Conservation (phyloP, 2,888 invertebrate genomes). For the Ethmia dodecea region DNA sequence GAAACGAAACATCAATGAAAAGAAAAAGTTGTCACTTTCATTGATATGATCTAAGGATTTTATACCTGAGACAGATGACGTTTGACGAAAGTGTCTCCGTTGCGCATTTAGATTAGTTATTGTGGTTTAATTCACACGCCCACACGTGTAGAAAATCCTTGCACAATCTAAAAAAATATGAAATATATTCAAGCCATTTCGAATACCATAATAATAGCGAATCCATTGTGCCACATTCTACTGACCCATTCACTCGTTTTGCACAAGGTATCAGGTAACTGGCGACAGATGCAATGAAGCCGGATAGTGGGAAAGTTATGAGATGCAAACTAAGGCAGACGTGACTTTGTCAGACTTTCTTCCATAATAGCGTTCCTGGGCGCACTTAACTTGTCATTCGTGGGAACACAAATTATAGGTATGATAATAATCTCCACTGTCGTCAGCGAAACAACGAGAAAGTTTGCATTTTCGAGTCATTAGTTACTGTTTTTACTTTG, state of each 20-base stretch:
- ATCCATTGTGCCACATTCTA: constrained; percentile 35
- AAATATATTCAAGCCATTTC: too few species aligned
- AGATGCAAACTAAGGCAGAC: constrained; percentile 70
- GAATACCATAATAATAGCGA: constrained; percentile 24
- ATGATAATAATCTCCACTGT: constrained; percentile 35
- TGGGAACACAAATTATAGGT: constrained; percentile 64
- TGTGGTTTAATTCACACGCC: constrained; percentile 49
- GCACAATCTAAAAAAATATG: constrained; percentile 30
- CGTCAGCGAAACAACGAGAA: constrained; percentile 48
- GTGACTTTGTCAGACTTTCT: constrained; percentile 69
- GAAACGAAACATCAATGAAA: constrained; percentile 3
- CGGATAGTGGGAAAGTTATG: constrained; percentile 54
- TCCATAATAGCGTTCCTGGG: constrained; percentile 49
- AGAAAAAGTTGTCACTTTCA: constrained; percentile 18
- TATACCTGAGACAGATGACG: constrained; percentile 29
- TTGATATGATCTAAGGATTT: constrained; percentile 23
- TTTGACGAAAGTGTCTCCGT: constrained; percentile 41
- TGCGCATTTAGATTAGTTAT: constrained; percentile 39
- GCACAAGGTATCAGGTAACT: constrained; percentile 58
- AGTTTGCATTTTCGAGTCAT: constrained; percentile 27
- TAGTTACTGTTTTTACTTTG: constrained; percentile 18
- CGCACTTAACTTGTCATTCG: constrained; percentile 65
- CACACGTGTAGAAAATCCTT: constrained; percentile 55
- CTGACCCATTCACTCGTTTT: constrained; percentile 60
- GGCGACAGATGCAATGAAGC: constrained; percentile 59